A percentile compares a stretch with the other conserved stretches of the same genome.
Evolutionary conservation across 2,113 vertebrate genomes (phyloP).

Genomic region (Lepisosteus oculatus): DNA sequence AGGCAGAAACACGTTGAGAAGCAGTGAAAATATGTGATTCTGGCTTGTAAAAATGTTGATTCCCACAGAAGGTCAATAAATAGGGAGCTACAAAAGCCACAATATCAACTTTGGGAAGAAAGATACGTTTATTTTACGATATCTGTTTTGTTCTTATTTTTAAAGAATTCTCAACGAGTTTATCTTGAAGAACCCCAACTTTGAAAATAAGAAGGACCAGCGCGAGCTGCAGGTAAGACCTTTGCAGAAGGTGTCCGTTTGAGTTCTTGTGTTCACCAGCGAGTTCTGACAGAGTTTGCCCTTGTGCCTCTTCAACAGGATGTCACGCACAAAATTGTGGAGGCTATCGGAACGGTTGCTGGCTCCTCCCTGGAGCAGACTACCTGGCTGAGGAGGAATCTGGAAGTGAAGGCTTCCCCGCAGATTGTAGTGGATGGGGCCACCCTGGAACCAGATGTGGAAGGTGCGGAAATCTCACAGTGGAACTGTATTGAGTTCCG

Average conservation of each 20-base stretch:
- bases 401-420: conserved; percentile 94
- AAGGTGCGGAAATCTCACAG: conserved; percentile 66
- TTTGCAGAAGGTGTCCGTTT: neutral
- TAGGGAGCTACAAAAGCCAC: no score
- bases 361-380: conserved; percentile 97
- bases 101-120: no score
- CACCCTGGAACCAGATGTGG: conserved; percentile 86
- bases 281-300: neutral
- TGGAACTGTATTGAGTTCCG: neutral
- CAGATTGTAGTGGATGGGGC: conserved; percentile 91
- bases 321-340: conserved; percentile 94
- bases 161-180: conserved; percentile 93
- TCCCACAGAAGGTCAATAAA: no score
- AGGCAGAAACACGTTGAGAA: no score
- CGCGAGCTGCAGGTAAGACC: conserved; percentile 88
- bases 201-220: conserved; percentile 98
- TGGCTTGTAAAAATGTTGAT: no score
- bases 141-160: no score
- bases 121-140: no score
- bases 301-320: conserved; percentile 65
- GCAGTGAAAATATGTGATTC: no score
- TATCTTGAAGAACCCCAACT: conserved; percentile 94
- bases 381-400: conserved; percentile 92
- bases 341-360: conserved; percentile 91
- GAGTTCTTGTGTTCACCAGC: neutral